Evolutionary conservation across 1,140 invertebrate genomes (phyloP), one percentile per base, ranked within the genome.

Genomic region (Penaeus japonicus): DNA sequence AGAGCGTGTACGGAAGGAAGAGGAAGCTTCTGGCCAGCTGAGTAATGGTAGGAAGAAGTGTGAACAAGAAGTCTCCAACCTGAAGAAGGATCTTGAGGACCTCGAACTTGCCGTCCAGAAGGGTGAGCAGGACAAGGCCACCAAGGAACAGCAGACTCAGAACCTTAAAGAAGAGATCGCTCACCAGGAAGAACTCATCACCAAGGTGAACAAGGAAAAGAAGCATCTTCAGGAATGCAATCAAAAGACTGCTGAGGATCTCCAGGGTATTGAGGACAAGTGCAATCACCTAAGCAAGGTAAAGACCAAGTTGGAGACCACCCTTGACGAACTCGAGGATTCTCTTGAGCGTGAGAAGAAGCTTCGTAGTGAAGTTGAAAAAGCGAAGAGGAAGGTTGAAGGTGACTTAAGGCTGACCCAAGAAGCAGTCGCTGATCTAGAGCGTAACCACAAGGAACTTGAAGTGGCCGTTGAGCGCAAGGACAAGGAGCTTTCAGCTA

Each of bases 201-300:
- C 77, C 70, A 88, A 88, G 70, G 80, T 88, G 7, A 88, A 83
- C 80, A 95, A 95, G 91, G 95, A 95, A 89, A 95, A 95, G 93
- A 95, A 95, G 92, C 92, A 93, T 83, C 91, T 88, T 32, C 95
- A 95, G 89, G 95, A 95, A 91, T 91, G 92, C 79, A 93, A 93
- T 89, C 93, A 94, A 90, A 95, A 95, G 92, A 93, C 94, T 12
- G 89, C 93, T 81, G 95, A 95, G 90, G 94, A 94, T 90, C 92
- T 90, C 89, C 97, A 99, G 93, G 96, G 97, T 89, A 97, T 98
- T 91, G 99, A 99, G 93, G 99, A 99, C 94, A 99, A 99, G 94
- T 97, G 98, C 92, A 99, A 99, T 94, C 98, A 99, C 94, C 95
- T 99, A 92, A 99, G 97, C 95, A 99, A 99, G 62, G 83, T 91